Conservation (phyloP, 2,797 vertebrate genomes). For the Rhynchonycteris naso region DNA sequence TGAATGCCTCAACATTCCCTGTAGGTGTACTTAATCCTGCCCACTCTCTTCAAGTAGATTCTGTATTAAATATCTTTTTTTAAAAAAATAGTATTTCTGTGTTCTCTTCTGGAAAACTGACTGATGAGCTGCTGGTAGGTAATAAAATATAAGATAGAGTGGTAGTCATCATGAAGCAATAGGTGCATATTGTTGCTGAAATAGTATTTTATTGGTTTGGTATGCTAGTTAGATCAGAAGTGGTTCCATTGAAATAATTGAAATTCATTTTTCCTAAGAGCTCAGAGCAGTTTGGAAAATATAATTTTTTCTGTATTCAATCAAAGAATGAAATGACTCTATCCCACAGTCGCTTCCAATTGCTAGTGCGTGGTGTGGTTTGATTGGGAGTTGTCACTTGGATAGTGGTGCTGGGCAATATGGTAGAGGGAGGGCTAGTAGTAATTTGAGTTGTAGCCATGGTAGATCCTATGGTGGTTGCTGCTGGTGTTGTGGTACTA, state of each 20-base stretch:
- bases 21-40: neutral
- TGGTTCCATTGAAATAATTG: constrained; percentile 17
- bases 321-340: neutral
- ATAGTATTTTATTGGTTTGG: constrained; percentile 43
- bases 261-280: neutral
- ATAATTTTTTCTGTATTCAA: neutral
- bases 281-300: constrained; percentile 1
- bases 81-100: neutral
- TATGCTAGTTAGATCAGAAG: neutral
- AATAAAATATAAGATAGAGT: neutral
- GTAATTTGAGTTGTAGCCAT: neutral
- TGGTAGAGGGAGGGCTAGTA: neutral
- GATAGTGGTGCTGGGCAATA: neutral
- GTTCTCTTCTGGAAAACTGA: neutral
- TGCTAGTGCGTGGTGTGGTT: neutral
- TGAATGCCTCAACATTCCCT: neutral
- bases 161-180: neutral
- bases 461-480: neutral
- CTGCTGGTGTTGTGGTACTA: neutral
- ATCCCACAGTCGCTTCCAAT: neutral
- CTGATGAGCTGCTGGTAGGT: neutral
- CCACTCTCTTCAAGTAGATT: neutral
- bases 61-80: neutral
- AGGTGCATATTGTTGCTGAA: constrained; percentile 29
- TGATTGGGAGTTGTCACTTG: neutral